Evolutionary conservation across 1,140 invertebrate genomes (phyloP), one percentile per base, ranked within the genome.

Genomic region (Gonatopus flavifemur): DNA sequence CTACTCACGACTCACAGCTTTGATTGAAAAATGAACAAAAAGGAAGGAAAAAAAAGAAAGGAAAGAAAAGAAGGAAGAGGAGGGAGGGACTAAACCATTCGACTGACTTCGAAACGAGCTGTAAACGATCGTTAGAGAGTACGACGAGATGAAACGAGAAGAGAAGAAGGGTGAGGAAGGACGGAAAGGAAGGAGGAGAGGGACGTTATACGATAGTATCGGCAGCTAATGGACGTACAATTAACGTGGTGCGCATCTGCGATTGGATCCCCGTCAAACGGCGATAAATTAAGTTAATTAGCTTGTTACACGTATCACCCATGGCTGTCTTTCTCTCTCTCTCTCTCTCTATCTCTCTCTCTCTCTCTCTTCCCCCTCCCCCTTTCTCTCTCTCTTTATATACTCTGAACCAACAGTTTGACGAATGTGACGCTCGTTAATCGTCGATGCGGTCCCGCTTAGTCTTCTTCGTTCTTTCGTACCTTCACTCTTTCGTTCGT

Each of bases 281-380:
- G 47, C 64, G 61, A 67, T 70, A 69, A 70, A 70, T 72, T 66
- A 66, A 67, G 57, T 70, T 67, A 69, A 71, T 71, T 67, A 70
- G 59, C 67, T 66, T 65, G 61, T 66, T 68, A 67, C 57, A 62
- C 59, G 52, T 58, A 59, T 59, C 52, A 56, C 38, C 59, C 57
- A 24, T 52, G 33, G 59, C 49, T n/a, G n/a, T n/a, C n/a, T n/a
- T n/a, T n/a, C n/a, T n/a, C n/a, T n/a, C n/a, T n/a, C n/a, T n/a
- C n/a, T n/a, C n/a, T n/a, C n/a, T n/a, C n/a, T n/a, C n/a, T n/a
- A n/a, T n/a, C n/a, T n/a, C n/a, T n/a, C n/a, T n/a, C n/a, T n/a
- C n/a, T n/a, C n/a, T n/a, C n/a, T n/a, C n/a, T n/a, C n/a, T n/a
- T n/a, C n/a, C n/a, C n/a, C n/a, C n/a, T n/a, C n/a, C n/a, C n/a